Base-by-base conservation (phyloP, 2,888 invertebrate genomes). In the Notodonta dromedarius region DNA sequence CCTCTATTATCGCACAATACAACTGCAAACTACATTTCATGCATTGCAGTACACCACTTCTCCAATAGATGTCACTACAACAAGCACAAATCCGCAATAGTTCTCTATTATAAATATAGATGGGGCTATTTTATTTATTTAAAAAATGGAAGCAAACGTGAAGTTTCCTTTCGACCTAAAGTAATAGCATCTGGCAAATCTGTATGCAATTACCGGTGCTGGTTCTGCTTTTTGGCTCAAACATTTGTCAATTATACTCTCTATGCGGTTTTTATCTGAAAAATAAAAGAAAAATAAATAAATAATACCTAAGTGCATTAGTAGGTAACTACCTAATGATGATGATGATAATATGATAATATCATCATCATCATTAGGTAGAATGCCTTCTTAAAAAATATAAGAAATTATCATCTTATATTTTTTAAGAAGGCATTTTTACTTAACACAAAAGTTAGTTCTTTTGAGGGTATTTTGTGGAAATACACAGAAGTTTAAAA, bases 141-240 rank as follows among this genome's bases (percentile, higher is more conserved):
- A 67, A 0, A 73, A 60, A 12, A 74, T 66, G 6, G 71, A 67
- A 0, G 78, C 67, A 5, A 58, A 61, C 12, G 71, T 58, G 14
- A 67, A 59, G 13, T 67, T 71, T 12, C 60, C 58, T 40, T 59
- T 63, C 4, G 40, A n/a, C 0, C 3, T 16, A 8, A 14, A n/a
- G 16, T 77, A 73, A 56, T 78, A 82, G 61, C 89, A 89, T 64
- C 66, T 77, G 0, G 83, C 60, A 14, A 80, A 89, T 0, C 68
- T 35, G 77, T 81, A 86, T 0, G 88, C 88, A 0, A 82, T 87
- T 0, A 84, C 81, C 0, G 58, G 24, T 0, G 88, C 79, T 13
- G 70, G 71, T 5, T 71, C 59, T 0, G 66, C 55, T 24, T 60
- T 77, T 8, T 58, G 58, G 32, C 65, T 82, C 4, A 89, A 63